Conservation (phyloP, 2,888 invertebrate genomes). For the Drosophila neonasuta region DNA sequence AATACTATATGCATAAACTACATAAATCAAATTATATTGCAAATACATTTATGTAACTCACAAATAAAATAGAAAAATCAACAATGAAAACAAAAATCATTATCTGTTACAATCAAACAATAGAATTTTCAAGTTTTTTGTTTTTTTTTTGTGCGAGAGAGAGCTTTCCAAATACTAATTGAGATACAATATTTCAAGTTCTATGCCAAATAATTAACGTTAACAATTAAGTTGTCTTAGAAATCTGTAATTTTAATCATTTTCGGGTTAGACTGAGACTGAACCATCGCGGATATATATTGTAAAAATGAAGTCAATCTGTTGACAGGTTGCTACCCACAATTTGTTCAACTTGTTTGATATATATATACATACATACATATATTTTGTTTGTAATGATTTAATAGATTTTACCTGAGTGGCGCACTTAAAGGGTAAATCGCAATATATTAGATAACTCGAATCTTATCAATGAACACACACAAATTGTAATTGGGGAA, state of each 20-base stretch:
- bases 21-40: slow-evolving; percentile 14
- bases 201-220: slow-evolving; percentile 32
- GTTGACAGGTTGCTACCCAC: neutral
- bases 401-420: slow-evolving; percentile 3
- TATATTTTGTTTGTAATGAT: slow-evolving; percentile 1
- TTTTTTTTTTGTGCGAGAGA: neutral
- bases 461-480: slow-evolving; percentile 37
- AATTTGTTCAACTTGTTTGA: slow-evolving; percentile 12
- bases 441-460: slow-evolving; percentile 43
- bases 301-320: slow-evolving; percentile 5
- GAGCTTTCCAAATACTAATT: slow-evolving; percentile 44
- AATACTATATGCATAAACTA: slow-evolving; percentile 16
- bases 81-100: slow-evolving; percentile 10
- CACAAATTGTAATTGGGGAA: slow-evolving; percentile 6
- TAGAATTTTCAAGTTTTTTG: slow-evolving; percentile 12
- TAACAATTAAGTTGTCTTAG: slow-evolving; percentile 24
- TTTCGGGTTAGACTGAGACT: slow-evolving; percentile 26
- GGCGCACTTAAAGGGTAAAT: slow-evolving; percentile 19
- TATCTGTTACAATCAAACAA: slow-evolving; percentile 25
- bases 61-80: slow-evolving; percentile 26
- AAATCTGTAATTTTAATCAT: slow-evolving; percentile 7
- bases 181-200: slow-evolving; percentile 18
- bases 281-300: slow-evolving; percentile 5
- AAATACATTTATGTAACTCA: slow-evolving; percentile 23
- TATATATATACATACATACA: neutral